phyloP scores from a whole-genome alignment of 2,113 vertebrate genomes.

The Calcarius ornatus region DNA sequence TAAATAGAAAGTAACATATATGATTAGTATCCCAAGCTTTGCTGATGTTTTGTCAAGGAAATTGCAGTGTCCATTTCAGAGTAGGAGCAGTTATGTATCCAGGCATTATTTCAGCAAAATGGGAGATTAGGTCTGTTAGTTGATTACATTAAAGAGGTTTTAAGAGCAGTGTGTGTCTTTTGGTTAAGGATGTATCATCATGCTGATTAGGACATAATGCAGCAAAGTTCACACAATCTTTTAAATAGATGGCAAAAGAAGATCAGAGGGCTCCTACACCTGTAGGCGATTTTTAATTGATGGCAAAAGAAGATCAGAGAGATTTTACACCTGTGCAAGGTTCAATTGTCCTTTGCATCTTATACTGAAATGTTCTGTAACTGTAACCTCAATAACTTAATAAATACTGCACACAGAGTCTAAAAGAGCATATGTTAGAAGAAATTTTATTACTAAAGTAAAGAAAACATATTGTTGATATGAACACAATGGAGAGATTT shows the following conservation, averaged over 20 bases:
- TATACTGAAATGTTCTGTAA: background rate
- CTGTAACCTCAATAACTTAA: background rate
- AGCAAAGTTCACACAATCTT: background rate
- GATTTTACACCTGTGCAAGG: background rate
- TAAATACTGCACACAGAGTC: background rate
- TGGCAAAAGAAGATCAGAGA: conserved; percentile 28
- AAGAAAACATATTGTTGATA: conserved; percentile 35
- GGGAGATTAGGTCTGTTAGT: background rate
- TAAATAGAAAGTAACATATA: background rate
- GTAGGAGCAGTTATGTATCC: background rate
- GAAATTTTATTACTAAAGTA: conserved; percentile 12
- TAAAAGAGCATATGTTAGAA: background rate
- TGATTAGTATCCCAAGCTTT: background rate
- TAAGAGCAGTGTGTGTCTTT: background rate
- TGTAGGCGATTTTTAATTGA: conserved; percentile 5
- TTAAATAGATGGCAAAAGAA: background rate
- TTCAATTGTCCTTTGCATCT: background rate
- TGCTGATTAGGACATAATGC: background rate
- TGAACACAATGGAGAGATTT: conserved; percentile 29
- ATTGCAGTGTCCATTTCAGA: background rate
- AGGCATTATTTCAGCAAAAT: background rate
- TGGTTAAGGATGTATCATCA: background rate
- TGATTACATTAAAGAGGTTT: background rate
- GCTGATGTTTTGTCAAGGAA: background rate
- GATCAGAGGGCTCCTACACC: background rate